Percentiles rank a stretch among this genome's conserved stretches.
phyloP scores from a whole-genome alignment of 1,140 invertebrate species.

The Aphelenchoides fujianensis region DNA sequence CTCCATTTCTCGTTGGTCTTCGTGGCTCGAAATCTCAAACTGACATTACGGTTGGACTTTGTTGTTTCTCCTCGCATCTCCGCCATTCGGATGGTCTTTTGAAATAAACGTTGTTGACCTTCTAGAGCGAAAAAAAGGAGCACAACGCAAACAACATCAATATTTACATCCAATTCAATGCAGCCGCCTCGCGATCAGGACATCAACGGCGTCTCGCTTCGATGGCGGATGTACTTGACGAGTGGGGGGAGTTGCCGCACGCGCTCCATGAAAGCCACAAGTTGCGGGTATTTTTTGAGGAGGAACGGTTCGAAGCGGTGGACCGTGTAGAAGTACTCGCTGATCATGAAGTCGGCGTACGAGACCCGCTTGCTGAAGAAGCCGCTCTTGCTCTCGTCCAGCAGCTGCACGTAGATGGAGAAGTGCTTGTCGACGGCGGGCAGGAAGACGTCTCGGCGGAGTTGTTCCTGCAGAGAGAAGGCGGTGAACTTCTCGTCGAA shows the following conservation, averaged over 20 bases:
- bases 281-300: conserved; percentile 8
- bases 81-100: not conserved
- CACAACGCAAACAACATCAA: no score
- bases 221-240: not conserved
- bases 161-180: no score
- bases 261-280: not conserved
- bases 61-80: not conserved
- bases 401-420: not conserved
- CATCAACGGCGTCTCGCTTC: not conserved
- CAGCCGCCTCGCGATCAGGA: not conserved
- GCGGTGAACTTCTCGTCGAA: no score
- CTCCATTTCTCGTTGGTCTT: not conserved
- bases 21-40: not conserved
- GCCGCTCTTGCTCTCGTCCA: not conserved
- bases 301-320: not conserved
- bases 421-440: not conserved
- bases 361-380: not conserved
- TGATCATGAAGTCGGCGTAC: conserved; percentile 8
- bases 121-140: no score
- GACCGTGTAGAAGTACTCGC: not conserved
- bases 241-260: conserved; percentile 4
- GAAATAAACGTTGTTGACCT: not conserved
- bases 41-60: not conserved
- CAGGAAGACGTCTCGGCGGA: not conserved
- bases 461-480: not conserved